Evolutionary conservation across 2,888 invertebrate species (phyloP), one percentile per base, ranked within the genome.

Genomic region (Cheilosia vulpina): DNA sequence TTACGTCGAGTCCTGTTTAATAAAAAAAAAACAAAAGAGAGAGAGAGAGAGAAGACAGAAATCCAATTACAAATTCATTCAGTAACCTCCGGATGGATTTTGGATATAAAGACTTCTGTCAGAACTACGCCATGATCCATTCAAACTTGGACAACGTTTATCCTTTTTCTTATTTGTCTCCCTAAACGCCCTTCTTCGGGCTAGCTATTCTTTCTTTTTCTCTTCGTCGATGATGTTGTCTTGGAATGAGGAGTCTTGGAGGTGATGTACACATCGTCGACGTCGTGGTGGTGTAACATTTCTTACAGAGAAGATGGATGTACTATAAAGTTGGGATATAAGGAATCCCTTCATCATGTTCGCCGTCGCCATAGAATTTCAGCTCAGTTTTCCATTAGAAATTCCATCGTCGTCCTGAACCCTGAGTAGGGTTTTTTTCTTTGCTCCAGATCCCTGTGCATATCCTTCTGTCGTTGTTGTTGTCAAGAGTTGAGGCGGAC

Each of bases 61-160:
- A 85, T 85, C 85, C 85, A 85, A 85, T 85, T 85, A 85, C 85
- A 71, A 85, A 85, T 85, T 85, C 85, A 85, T 85, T 85, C 85
- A 85, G 85, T 85, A 85, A 85, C 85, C 85, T 81, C 81, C 76
- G 81, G 68, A 81, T 81, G 85, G 85, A 81, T 85, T 85, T 85
- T 85, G 80, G 85, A 81, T 81, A 85, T 81, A 85, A 85, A 81
- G 85, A 81, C 85, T 85, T 85, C 76, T 85, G 85, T 85, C 85
- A 85, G 75, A 85, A 85, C 85, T 85, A 85, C 81, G 50, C 85
- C 85, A 85, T 85, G 85, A 85, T 85, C 85, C 85, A 85, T 85
- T 85, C 85, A 85, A 85, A 85, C 81, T 81, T 76, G 81, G 76
- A 81, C 85, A 85, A 77, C 85, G 77, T 77, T 85, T 85, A 81